These are phyloP conservation scores for Fulica atra DNA, from an alignment of 2,113 vertebrate genomes.

Conservation along the genomic window DNA sequence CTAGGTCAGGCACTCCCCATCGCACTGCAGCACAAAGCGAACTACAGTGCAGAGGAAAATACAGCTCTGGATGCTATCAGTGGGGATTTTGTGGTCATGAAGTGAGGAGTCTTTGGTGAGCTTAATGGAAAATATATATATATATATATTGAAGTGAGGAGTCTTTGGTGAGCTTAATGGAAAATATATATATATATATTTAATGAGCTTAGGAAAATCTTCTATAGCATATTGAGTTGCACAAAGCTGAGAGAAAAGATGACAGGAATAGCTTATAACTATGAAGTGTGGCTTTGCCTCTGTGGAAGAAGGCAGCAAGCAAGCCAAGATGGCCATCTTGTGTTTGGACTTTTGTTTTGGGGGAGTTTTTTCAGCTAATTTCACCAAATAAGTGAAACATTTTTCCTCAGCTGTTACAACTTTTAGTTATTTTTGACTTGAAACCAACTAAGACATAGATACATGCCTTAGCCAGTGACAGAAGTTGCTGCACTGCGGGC, in stretches of 20 bases:
- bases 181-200: not conserved
- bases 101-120: not conserved
- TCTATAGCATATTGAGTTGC: constrained; percentile 2
- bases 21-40: not conserved
- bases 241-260: not conserved
- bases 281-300: not conserved
- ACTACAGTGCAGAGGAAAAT: not conserved
- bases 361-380: not conserved
- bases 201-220: constrained; percentile 27
- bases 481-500: not conserved
- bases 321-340: not conserved
- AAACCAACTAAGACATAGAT: not conserved
- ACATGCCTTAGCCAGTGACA: not conserved
- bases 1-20: not conserved
- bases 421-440: not conserved
- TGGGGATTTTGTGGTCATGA: not conserved
- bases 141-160: not conserved
- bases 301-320: not conserved
- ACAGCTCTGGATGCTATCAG: not conserved
- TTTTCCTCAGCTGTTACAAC: not conserved
- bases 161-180: not conserved
- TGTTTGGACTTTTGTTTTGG: not conserved
- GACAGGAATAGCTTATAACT: not conserved
- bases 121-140: no score
- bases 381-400: not conserved